phyloP scores from a whole-genome alignment of 92 coral and sea anemone genomes.

The Nematostella vectensis region DNA sequence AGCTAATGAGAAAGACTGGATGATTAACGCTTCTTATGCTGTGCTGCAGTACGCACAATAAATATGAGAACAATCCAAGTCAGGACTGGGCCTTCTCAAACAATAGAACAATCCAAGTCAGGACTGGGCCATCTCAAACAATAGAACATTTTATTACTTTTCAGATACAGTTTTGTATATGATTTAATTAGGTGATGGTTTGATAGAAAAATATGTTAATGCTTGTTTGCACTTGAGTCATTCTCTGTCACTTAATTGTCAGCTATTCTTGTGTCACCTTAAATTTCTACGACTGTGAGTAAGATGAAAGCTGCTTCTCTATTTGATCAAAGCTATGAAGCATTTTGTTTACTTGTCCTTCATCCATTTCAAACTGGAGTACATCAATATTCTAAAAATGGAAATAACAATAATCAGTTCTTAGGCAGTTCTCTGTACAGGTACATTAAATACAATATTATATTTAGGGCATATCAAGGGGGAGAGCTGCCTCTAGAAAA shows the following conservation, averaged over 20 bases:
- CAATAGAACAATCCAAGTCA: not conserved
- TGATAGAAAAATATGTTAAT: too few species aligned
- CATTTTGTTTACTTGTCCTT: slow-evolving; percentile 63
- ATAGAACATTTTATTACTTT: too few species aligned
- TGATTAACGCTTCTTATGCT: slow-evolving; percentile 83
- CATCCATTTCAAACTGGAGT: slow-evolving; percentile 95
- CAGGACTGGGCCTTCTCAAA: too few species aligned
- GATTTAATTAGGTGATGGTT: too few species aligned
- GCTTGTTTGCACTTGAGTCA: too few species aligned
- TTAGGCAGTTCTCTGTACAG: not conserved
- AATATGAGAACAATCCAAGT: slow-evolving; percentile 1
- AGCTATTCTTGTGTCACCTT: too few species aligned
- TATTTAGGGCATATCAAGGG: too few species aligned
- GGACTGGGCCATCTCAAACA: too few species aligned
- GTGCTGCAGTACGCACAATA: slow-evolving; percentile 61
- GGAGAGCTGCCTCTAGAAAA: too few species aligned
- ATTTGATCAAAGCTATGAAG: slow-evolving; percentile 74
- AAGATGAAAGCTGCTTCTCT: slow-evolving; percentile 67
- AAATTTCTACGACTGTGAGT: slow-evolving; percentile 48
- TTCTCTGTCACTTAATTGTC: too few species aligned
- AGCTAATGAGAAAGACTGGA: slow-evolving; percentile 75
- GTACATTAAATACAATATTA: too few species aligned
- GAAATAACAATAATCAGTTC: slow-evolving; percentile 1
- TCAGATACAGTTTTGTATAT: too few species aligned
- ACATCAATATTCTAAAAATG: slow-evolving; percentile 57